Base-by-base conservation (phyloP, 1,140 invertebrate species). In the Melanaphis sacchari region DNA sequence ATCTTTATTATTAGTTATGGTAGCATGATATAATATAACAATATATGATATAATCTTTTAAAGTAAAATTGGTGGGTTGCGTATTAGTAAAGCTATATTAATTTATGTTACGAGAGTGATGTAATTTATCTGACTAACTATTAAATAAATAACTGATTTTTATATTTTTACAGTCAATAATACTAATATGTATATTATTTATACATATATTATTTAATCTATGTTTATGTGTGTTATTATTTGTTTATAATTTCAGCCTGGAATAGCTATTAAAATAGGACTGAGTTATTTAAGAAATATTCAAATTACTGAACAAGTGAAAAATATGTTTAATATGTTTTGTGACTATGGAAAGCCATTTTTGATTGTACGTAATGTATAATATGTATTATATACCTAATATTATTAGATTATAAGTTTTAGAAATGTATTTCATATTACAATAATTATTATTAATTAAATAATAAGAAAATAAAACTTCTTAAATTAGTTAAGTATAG, bases 261-360 rank as follows among this genome's bases (percentile, higher is more conserved):
- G 54, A 41, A 43, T 81, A 36, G 90, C 59, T 43, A 40, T 91
- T 24, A 43, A 76, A 91, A 41, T 91, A n/a, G 90, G 90, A 91
- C 41, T 81, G 6, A 0, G 9, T 76, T 2, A n/a, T 76, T 46
- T 43, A 26, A n/a, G 22, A n/a, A 6, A 91, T 43, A 24, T 46
- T 31, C 38, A 91, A 76, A 8, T 0, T 15, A 43, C 38, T 38
- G 40, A 66, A 5, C 8, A 66, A n/a, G 76, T 91, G 0, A 81
- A 76, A 76, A 43, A 76, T 36, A 22, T 76, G 54, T 91, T 91
- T 43, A 3, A 43, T 1, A 7, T 21, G 0, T 76, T 91, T n/a
- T 22, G 21, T 46, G 6, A 91, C 2, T 0, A 8, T n/a, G 38
- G 41, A 91, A 91, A 41, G 76, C 38, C 9, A 59, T 91, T 91